phyloP scores from a whole-genome alignment of 2,797 vertebrate species.

The Pelochelys cantorii region DNA sequence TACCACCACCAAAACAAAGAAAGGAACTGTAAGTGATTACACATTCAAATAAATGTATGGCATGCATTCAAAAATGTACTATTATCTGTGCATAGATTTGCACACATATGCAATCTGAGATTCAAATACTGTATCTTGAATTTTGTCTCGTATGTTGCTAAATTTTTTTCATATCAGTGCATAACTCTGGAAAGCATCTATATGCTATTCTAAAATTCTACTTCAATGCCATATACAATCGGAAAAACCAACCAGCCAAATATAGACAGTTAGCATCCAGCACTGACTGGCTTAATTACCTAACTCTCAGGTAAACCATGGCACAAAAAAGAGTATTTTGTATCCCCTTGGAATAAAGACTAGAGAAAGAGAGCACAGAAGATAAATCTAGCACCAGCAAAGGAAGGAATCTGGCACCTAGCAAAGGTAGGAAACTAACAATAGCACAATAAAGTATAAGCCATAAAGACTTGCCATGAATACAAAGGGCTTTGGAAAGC shows the following conservation, averaged over 20 bases:
- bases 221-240: neutral
- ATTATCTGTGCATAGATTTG: neutral
- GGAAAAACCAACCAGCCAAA: neutral
- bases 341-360: neutral
- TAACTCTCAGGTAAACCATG: neutral
- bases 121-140: neutral
- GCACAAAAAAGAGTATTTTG: neutral
- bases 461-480: neutral
- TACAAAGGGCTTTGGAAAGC: neutral
- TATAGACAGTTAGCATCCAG: neutral
- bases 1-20: neutral
- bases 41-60: constrained; percentile 36
- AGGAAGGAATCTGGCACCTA: too few species aligned
- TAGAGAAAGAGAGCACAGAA: neutral
- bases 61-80: constrained; percentile 22
- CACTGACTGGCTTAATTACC: neutral
- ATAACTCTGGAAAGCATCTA: neutral
- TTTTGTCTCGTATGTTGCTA: neutral
- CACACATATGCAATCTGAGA: neutral
- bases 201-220: neutral
- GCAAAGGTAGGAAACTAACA: neutral
- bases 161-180: neutral
- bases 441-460: neutral
- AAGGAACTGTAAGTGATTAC: neutral
- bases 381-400: neutral